Base-by-base conservation (phyloP, 2,797 vertebrate species). In the Pseudomugil tenellus region DNA sequence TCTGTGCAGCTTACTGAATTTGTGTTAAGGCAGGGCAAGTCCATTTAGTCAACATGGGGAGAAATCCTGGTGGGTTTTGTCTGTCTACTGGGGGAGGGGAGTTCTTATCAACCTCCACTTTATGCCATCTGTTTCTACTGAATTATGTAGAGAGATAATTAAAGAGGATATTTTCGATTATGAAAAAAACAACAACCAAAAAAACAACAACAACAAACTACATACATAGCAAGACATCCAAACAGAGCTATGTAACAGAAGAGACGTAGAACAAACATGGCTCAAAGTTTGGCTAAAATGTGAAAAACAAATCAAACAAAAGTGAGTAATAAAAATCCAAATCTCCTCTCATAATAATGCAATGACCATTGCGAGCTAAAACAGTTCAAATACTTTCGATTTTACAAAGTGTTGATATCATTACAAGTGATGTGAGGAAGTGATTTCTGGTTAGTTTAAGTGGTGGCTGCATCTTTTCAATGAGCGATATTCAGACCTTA, bases 61-160 rank as follows among this genome's bases (percentile, higher is more conserved):
- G 41, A 29, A 3, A 54, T 71, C 14, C 21, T 64, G 54, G 48
- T 68, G 34, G 78, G 77, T 55, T 87, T 75, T 65, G 72, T 88
- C 72, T 80, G 13, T 80, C 84, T 75, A 72, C 63, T 72, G 82
- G 89, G 79, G 23, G 81, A 65, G 81, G 67, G 31, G 41, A 66
- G 35, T 75, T 80, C 63, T 61, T 73, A 76, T 82, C 72, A 77
- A 82, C 86, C 77, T 77, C 65, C 46, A 77, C 84, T 67, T 12
- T 49, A 74, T 37, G 16, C 87, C 91, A 89, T 91, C 87, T 91
- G 91, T 78, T 80, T 85, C 58, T 39, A 41, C 58, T 79, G 58
- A 83, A 78, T 80, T 80, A 80, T 77, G 67, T 62, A 79, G 29
- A 32, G 61, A 68, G 55, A 79, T 76, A 51, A 59, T 75, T 80